These are phyloP conservation scores for Cryptoprocta ferox DNA, from an alignment of 2,797 vertebrate species.

Conservation along the genomic window DNA sequence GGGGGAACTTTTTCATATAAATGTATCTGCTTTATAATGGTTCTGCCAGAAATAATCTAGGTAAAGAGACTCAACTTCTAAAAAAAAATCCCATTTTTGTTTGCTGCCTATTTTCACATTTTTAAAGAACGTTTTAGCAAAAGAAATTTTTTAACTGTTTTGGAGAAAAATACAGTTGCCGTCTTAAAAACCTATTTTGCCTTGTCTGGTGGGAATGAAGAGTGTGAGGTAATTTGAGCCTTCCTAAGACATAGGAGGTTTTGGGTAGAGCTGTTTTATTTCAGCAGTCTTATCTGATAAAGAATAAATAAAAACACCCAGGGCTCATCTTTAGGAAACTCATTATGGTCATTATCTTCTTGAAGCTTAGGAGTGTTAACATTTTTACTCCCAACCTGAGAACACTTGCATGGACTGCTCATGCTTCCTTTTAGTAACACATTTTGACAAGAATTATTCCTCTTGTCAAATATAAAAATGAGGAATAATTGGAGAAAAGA, in stretches of 20 bases:
- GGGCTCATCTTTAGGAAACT: background rate
- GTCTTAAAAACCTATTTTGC: background rate
- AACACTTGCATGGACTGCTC: background rate
- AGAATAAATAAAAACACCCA: background rate
- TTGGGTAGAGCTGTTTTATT: background rate
- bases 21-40: constrained; percentile 39
- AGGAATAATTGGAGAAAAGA: constrained; percentile 39
- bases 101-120: background rate
- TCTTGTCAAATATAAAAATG: constrained; percentile 25
- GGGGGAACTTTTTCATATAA: background rate
- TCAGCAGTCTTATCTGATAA: background rate
- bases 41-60: constrained; percentile 49
- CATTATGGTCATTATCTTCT: background rate
- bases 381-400: background rate
- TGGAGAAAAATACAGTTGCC: background rate
- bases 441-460: background rate
- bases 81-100: background rate
- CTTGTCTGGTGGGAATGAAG: background rate
- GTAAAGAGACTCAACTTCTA: background rate
- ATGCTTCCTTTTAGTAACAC: background rate
- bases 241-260: background rate
- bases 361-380: background rate
- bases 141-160: background rate
- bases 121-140: background rate
- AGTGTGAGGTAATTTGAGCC: background rate